phyloP scores from a whole-genome alignment of 2,797 vertebrate genomes.

The Botia kubotai region DNA sequence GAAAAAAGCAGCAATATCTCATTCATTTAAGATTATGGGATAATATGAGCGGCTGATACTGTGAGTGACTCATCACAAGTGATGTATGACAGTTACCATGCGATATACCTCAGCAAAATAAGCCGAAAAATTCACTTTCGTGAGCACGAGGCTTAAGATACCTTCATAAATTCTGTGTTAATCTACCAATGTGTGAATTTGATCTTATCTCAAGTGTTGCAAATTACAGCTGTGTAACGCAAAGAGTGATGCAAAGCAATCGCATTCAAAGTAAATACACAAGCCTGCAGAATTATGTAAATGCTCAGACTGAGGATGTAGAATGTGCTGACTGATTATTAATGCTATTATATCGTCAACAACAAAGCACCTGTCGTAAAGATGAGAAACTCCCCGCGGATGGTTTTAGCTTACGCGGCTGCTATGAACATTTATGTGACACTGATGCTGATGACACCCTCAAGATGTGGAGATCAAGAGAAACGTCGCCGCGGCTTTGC shows the following conservation, averaged over 20 bases:
- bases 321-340: conserved; percentile 29
- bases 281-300: neutral
- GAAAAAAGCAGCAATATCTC: conserved; percentile 10
- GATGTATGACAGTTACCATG: neutral
- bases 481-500: conserved; percentile 23
- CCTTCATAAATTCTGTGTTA: conserved; percentile 3
- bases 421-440: conserved; percentile 55
- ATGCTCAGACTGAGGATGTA: neutral
- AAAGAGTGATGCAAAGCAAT: neutral
- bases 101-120: conserved; percentile 23
- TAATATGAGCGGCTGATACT: neutral
- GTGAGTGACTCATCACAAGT: conserved; percentile 13
- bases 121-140: conserved; percentile 7
- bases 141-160: neutral
- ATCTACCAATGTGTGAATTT: conserved; percentile 2
- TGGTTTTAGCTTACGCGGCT: conserved; percentile 45
- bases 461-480: conserved; percentile 52
- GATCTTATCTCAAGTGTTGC: conserved; percentile 1
- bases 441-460: conserved; percentile 59
- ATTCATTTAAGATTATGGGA: conserved; percentile 2
- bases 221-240: neutral
- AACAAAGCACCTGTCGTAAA: conserved; percentile 55
- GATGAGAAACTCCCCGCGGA: conserved; percentile 44
- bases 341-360: conserved; percentile 41
- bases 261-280: neutral